Percentiles rank a stretch among this genome's conserved stretches.
Evolutionary conservation across 2,113 vertebrate species (phyloP).

Genomic region (Notarius lentiginosus): DNA sequence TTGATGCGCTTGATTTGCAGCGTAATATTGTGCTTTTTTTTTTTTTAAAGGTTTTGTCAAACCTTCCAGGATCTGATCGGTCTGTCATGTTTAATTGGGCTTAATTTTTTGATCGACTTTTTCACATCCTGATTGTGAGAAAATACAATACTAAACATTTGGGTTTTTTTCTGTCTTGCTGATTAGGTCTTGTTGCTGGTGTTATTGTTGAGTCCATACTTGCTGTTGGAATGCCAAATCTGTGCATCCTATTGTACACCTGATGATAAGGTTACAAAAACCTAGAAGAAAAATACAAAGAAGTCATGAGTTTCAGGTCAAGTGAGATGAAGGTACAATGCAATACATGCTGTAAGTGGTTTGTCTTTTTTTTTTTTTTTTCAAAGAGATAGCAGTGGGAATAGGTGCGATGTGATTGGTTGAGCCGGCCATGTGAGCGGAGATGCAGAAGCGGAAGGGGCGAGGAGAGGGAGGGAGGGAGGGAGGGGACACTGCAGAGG

Average conservation of each 20-base stretch:
- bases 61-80: not conserved
- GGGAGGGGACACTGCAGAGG: constrained; percentile 59
- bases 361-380: constrained; percentile 16
- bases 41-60: not conserved
- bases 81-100: not conserved
- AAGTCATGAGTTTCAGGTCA: not conserved
- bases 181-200: not conserved
- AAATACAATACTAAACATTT: not conserved
- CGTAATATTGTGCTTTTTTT: not conserved
- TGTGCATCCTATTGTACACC: not conserved
- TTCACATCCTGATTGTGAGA: not conserved
- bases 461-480: constrained; percentile 6
- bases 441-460: constrained; percentile 34
- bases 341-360: constrained; percentile 8
- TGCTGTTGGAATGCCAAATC: not conserved
- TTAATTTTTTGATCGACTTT: not conserved
- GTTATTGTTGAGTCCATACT: not conserved
- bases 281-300: not conserved
- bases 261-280: not conserved
- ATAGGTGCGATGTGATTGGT: constrained; percentile 35
- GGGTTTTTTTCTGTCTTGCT: not conserved
- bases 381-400: constrained; percentile 27
- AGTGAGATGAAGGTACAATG: not conserved
- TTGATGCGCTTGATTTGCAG: not conserved
- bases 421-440: constrained; percentile 53